phyloP scores from a whole-genome alignment of 2,113 vertebrate genomes.

The Scalopus aquaticus region DNA sequence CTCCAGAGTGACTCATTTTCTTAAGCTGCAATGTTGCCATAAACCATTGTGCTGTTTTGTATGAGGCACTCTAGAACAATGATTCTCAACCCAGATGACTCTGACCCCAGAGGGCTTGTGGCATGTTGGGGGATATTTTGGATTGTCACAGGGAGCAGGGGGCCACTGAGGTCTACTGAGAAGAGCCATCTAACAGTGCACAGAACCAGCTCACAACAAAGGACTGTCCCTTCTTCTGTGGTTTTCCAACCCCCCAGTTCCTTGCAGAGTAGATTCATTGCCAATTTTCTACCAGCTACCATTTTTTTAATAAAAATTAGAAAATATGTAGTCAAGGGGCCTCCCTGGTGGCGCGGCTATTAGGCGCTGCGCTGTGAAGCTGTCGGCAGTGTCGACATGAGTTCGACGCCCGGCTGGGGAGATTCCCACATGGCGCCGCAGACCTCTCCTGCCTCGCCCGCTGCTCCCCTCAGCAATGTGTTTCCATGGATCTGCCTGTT shows the following conservation, averaged over 20 bases:
- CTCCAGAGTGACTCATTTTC: background rate
- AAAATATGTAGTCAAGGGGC: background rate
- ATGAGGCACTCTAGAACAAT: background rate
- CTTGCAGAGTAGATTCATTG: background rate
- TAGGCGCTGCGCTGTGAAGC: too few species aligned
- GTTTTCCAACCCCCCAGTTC: background rate
- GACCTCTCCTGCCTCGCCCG: too few species aligned
- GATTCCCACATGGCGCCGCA: too few species aligned
- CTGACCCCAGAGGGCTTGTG: background rate
- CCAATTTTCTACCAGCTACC: background rate
- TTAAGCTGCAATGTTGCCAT: background rate
- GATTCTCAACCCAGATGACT: background rate
- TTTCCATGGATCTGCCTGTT: too few species aligned
- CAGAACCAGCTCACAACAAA: background rate
- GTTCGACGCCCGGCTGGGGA: too few species aligned
- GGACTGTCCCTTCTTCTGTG: background rate
- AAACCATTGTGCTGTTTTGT: background rate
- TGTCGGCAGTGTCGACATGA: too few species aligned
- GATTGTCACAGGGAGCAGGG: background rate
- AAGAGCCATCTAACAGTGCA: background rate
- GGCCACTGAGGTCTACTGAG: too few species aligned
- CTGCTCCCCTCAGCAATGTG: too few species aligned
- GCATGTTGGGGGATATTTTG: background rate
- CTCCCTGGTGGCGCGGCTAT: too few species aligned
- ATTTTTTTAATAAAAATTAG: slow-evolving; percentile 17